These are phyloP conservation scores for Notolepis coatsorum DNA, from an alignment of 2,797 vertebrate genomes.

Conservation along the genomic window DNA sequence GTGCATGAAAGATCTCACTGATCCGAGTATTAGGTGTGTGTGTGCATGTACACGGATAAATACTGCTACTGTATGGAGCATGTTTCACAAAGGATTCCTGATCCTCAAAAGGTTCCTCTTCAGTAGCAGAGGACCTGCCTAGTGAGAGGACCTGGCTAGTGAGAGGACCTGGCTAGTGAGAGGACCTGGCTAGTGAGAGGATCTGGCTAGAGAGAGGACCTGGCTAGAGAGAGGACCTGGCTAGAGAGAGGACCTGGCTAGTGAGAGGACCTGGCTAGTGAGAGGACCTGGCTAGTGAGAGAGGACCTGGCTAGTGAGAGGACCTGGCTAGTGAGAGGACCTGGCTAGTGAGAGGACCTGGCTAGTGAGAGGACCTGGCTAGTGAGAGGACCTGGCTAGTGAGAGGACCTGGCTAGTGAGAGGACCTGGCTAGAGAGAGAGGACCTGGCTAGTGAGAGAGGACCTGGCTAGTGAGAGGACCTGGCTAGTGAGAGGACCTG, in stretches of 20 bases:
- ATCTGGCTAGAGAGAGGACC: not conserved
- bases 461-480: not conserved
- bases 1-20: slow-evolving; percentile 46
- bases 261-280: not conserved
- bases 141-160: not conserved
- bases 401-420: not conserved
- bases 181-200: not conserved
- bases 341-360: not conserved
- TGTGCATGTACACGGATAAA: slow-evolving; percentile 33
- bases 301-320: not conserved
- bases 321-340: not conserved
- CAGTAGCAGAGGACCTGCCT: not conserved
- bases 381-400: not conserved
- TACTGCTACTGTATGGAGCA: slow-evolving; percentile 39
- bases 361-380: not conserved
- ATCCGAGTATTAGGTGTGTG: slow-evolving; percentile 42
- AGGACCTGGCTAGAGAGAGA: too few species aligned
- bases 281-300: too few species aligned
- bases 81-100: slow-evolving; percentile 55
- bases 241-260: too few species aligned
- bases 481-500: not conserved
- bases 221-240: not conserved
- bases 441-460: too few species aligned
- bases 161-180: not conserved
- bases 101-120: slow-evolving; percentile 9